Evolutionary conservation across 2,888 invertebrate genomes (phyloP), one percentile per base, ranked within the genome.

Genomic region (Sericinus montela): DNA sequence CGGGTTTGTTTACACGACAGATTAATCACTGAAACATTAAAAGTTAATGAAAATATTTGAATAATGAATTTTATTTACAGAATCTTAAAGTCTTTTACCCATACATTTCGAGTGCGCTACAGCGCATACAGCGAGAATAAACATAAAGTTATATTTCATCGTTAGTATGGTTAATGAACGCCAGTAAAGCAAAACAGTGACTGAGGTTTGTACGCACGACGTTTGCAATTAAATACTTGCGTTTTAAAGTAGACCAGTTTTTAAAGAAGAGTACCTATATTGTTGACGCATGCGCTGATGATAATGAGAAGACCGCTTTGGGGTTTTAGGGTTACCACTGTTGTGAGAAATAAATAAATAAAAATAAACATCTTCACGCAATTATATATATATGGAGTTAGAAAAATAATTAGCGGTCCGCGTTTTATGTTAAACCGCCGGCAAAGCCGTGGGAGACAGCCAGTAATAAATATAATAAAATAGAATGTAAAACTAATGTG

Each of bases 61-160:
- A 29, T 3, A 29, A 29, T n/a, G n/a, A 10, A 29, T 29, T 8
- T 29, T 4, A 0, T 29, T 1, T 10, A 29, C 5, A 19, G 5
- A n/a, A 29, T n/a, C 29, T 10, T n/a, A 29, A 29, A 10, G 10
- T n/a, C 1, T 29, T 10, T 29, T 3, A 67, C 32, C 15, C 78
- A 59, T 55, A 79, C 78, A 57, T 60, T 66, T 62, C 45, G 65
- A 54, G 38, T 71, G 65, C 35, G 58, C 57, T 19, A 60, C 45
- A 23, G 59, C 55, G 16, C 62, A 47, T 9, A 69, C 57, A 45
- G 59, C 52, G 46, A 78, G 64, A 59, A 82, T 38, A 57, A 69
- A 59, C 34, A 76, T 40, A 50, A 67, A 56, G 48, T 65, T 65
- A 37, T 59, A 47, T 43, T 58, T 62, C 81, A 80, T 82, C 69